Evolutionary conservation across 2,113 vertebrate species (phyloP).

Genomic region (Phalacrocorax brasilianus): DNA sequence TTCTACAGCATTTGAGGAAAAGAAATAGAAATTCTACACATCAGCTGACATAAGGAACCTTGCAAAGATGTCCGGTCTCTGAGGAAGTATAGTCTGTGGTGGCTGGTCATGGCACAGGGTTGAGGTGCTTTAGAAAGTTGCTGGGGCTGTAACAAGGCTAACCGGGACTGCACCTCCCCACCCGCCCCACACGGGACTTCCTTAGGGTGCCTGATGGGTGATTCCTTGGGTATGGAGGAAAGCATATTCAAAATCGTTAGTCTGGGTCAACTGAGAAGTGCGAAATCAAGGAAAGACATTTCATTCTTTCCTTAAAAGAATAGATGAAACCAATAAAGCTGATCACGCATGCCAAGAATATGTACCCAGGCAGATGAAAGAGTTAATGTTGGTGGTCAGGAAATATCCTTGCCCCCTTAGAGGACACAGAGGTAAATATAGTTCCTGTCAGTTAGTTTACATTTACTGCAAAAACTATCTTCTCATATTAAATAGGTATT

Average conservation of each 20-base stretch:
- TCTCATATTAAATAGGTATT: neutral
- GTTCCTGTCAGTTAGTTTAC: neutral
- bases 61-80: neutral
- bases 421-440: neutral
- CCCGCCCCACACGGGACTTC: neutral
- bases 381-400: neutral
- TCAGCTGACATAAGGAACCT: neutral
- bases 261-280: neutral
- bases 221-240: neutral
- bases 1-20: neutral
- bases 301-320: neutral
- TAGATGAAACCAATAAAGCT: neutral
- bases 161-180: neutral
- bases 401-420: neutral
- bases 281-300: neutral
- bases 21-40: neutral
- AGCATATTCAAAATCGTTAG: neutral
- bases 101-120: rapidly evolving
- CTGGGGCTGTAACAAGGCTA: neutral
- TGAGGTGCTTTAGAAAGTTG: neutral
- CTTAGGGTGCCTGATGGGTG: neutral
- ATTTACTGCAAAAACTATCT: neutral
- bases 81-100: neutral
- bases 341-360: neutral
- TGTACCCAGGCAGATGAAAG: neutral